Evolutionary conservation across 2,888 invertebrate genomes (phyloP).

Genomic region (Chrysomela aeneicollis): DNA sequence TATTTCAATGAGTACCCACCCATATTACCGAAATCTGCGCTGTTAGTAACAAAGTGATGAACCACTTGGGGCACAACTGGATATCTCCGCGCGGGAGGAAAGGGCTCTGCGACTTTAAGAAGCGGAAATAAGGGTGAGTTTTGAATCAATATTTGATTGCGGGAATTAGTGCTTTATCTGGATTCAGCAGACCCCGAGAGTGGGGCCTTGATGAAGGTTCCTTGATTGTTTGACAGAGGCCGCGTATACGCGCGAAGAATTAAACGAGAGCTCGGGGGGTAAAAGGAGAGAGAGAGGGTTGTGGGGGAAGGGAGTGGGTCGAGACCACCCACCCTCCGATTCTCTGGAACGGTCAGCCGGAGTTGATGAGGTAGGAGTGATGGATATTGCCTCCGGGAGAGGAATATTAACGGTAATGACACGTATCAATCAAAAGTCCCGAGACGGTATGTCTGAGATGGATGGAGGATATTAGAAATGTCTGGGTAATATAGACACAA

Average conservation of each 20-base stretch:
- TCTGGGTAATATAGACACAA: background rate
- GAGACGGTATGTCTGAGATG: background rate
- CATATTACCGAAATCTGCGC: no score
- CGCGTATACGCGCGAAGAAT: constrained; percentile 61
- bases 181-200: constrained; percentile 61
- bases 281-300: no score
- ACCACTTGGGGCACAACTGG: background rate
- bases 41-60: no score
- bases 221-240: constrained; percentile 63
- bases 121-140: constrained; percentile 59
- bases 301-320: background rate
- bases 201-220: constrained; percentile 61
- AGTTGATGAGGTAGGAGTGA: constrained; percentile 20
- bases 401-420: constrained; percentile 7
- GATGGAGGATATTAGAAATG: background rate
- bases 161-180: constrained; percentile 64
- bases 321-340: background rate
- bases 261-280: constrained; percentile 50
- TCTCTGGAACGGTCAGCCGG: constrained; percentile 20
- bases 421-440: constrained; percentile 5
- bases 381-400: constrained; percentile 19
- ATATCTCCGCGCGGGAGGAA: constrained; percentile 53
- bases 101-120: constrained; percentile 52
- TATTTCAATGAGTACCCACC: no score
- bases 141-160: constrained; percentile 65